Conservation (phyloP, 2,888 invertebrate genomes). For the Dolichomitus sp. region DNA sequence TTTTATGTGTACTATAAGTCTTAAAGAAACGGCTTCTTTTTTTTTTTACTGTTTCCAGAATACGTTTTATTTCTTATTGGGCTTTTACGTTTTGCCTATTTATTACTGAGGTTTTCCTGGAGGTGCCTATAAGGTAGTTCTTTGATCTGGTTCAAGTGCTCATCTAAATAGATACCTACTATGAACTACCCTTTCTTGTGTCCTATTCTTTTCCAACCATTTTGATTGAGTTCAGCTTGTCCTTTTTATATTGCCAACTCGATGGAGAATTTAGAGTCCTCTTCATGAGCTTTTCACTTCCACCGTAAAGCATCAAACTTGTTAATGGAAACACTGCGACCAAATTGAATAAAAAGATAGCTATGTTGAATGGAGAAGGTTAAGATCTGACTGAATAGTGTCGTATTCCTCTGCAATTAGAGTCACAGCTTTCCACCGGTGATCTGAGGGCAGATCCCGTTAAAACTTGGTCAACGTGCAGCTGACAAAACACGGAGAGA, state of each 20-base stretch:
- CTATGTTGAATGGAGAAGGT: conserved; percentile 33
- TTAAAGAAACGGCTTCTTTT: conserved; percentile 40
- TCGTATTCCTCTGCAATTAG: conserved; percentile 39
- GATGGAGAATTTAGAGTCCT: background rate
- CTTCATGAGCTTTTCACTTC: background rate
- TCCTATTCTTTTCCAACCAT: too few relatives aligned
- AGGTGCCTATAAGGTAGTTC: conserved; percentile 17
- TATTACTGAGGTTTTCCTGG: conserved; percentile 36
- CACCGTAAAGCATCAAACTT: conserved; percentile 64
- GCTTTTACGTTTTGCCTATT: conserved; percentile 39
- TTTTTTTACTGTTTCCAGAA: conserved; percentile 27
- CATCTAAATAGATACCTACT: background rate
- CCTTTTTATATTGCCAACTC: too few relatives aligned
- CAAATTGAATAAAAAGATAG: conserved; percentile 76
- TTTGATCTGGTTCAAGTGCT: background rate
- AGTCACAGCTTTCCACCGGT: conserved; percentile 19
- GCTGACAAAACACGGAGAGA: too few relatives aligned
- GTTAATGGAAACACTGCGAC: conserved; percentile 76
- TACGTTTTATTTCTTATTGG: conserved; percentile 29
- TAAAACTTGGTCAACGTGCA: conserved; percentile 57
- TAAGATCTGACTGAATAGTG: conserved; percentile 60
- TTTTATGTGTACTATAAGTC: conserved; percentile 38
- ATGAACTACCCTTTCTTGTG: background rate
- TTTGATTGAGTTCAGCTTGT: too few relatives aligned
- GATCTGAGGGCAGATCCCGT: conserved; percentile 21